Percentiles rank a stretch among this genome's conserved stretches.
These are phyloP conservation scores for Gari tellinella DNA, from an alignment of 2,888 invertebrate genomes.

Conservation along the genomic window DNA sequence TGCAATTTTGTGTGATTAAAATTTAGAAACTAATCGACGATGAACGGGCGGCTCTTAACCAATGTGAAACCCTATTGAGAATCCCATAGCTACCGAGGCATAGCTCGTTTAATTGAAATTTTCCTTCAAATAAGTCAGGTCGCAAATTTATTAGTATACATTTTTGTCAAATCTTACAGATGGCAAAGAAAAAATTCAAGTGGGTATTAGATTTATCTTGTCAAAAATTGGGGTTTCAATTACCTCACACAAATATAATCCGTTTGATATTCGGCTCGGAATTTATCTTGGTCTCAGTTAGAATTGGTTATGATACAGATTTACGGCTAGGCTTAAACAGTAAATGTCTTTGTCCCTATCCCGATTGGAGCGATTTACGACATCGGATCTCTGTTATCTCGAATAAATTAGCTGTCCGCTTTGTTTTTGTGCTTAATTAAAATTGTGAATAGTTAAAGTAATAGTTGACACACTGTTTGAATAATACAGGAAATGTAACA, in stretches of 20 bases:
- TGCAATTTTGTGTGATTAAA: slow-evolving; percentile 17
- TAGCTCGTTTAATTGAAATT: slow-evolving; percentile 57
- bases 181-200: no score
- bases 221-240: slow-evolving; percentile 46
- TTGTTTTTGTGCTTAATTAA: no score
- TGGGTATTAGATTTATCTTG: background rate
- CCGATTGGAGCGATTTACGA: background rate
- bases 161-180: no score
- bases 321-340: background rate
- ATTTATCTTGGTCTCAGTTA: slow-evolving; percentile 2
- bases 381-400: background rate
- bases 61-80: slow-evolving; percentile 15
- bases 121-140: slow-evolving; percentile 45
- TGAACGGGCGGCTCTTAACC: slow-evolving; percentile 22
- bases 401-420: no score
- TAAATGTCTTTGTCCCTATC: background rate
- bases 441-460: no score
- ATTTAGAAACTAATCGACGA: slow-evolving; percentile 45
- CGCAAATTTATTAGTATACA: slow-evolving; percentile 1
- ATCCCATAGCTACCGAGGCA: slow-evolving; percentile 24
- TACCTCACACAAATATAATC: slow-evolving; percentile 21
- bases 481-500: no score
- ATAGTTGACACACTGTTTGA: no score
- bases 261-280: slow-evolving; percentile 7
- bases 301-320: no score